A percentile compares a stretch with the other conserved stretches of the same genome.
Evolutionary conservation across 2,888 invertebrate genomes (phyloP).

Genomic region (Apamea epomidion): DNA sequence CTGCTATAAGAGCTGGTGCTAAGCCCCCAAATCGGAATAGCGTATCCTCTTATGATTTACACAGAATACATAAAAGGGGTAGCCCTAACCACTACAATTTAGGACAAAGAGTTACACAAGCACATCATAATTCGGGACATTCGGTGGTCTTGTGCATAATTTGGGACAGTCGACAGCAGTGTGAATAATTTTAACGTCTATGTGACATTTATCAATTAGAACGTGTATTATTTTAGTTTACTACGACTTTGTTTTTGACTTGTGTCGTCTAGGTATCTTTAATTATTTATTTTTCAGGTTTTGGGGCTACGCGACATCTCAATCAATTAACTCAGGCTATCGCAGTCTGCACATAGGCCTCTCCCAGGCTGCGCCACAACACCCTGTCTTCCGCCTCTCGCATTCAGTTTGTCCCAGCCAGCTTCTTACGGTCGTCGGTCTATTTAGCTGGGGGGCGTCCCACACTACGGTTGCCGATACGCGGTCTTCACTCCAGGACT

Average conservation of each 20-base stretch:
- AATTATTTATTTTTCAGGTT: not conserved
- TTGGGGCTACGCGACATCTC: no score
- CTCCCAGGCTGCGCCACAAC: not conserved
- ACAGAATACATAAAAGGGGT: not conserved
- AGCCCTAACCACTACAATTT: constrained; percentile 1
- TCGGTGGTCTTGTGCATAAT: constrained; percentile 7
- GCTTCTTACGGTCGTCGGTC: not conserved
- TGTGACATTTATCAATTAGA: constrained; percentile 4
- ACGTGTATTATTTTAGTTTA: not conserved
- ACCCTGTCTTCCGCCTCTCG: not conserved
- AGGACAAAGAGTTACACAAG: constrained; percentile 7
- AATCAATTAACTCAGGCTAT: no score
- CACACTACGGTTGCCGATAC: not conserved
- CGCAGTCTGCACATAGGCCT: no score
- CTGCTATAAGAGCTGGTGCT: no score
- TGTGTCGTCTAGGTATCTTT: not conserved
- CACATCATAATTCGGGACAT: not conserved
- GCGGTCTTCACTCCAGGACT: not conserved
- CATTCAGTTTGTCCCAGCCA: not conserved
- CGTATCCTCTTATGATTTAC: no score
- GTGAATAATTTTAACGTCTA: not conserved
- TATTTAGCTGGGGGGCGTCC: not conserved
- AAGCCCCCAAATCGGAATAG: no score
- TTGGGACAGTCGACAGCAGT: not conserved
- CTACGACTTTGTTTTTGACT: not conserved